Conservation (phyloP, 2,797 vertebrate species). For the Florisuga fusca region DNA sequence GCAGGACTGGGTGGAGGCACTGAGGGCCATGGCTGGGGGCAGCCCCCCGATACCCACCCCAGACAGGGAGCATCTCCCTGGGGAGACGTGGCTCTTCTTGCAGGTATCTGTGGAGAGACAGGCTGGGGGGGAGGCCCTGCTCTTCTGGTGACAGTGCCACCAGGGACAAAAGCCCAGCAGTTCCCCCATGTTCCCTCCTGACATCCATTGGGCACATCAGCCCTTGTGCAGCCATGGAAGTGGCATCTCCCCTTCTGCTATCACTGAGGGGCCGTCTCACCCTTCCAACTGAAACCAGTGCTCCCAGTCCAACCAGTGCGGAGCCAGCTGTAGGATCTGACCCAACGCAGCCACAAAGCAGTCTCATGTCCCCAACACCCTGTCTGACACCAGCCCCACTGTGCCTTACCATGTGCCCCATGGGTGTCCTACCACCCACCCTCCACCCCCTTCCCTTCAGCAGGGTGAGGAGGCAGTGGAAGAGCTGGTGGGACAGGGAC, state of each 20-base stretch:
- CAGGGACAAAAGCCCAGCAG: neutral
- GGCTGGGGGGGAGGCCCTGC: neutral
- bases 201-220: neutral
- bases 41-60: neutral
- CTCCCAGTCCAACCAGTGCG: neutral
- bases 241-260: neutral
- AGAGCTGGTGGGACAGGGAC: conserved; percentile 77
- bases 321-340: neutral
- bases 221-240: neutral
- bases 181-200: neutral
- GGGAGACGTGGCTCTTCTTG: conserved; percentile 80
- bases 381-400: neutral
- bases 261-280: neutral
- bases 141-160: neutral
- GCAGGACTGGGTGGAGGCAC: conserved; percentile 85
- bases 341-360: neutral
- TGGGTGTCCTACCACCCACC: neutral
- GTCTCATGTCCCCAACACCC: fast-evolving
- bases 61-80: neutral
- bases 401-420: neutral
- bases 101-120: conserved; percentile 76
- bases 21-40: conserved; percentile 73
- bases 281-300: neutral
- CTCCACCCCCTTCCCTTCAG: neutral
- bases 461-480: conserved; percentile 74